Evolutionary conservation across 2,797 vertebrate genomes (phyloP).

Genomic region (Argyrosomus regius): DNA sequence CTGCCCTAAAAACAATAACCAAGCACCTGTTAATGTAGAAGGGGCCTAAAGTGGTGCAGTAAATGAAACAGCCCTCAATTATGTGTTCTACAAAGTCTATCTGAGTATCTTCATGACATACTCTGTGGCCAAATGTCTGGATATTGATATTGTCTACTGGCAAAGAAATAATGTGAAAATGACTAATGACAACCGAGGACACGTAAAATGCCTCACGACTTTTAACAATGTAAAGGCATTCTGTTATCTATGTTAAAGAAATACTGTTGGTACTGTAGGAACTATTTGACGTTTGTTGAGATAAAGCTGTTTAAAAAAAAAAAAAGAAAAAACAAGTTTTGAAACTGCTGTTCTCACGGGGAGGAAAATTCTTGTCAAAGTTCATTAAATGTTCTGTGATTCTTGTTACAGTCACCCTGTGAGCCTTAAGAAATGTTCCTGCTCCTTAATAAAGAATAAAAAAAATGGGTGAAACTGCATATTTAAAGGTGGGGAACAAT

Average conservation of each 20-base stretch:
- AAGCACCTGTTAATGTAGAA: conserved; percentile 67
- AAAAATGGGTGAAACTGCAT: conserved; percentile 52
- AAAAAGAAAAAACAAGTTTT: background rate
- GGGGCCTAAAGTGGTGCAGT: conserved; percentile 52
- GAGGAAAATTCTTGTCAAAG: conserved; percentile 42
- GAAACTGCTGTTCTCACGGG: conserved; percentile 42
- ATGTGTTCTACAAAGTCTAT: conserved; percentile 63
- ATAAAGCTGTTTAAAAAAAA: conserved; percentile 45
- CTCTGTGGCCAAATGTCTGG: conserved; percentile 71
- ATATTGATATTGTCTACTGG: conserved; percentile 68
- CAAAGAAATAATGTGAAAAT: conserved; percentile 67
- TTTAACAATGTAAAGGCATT: conserved; percentile 62
- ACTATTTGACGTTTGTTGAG: conserved; percentile 57
- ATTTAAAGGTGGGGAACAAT: conserved; percentile 53
- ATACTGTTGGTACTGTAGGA: conserved; percentile 64
- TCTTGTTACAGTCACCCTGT: conserved; percentile 77
- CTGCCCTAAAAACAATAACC: conserved; percentile 76
- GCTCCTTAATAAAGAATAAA: conserved; percentile 49
- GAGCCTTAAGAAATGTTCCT: conserved; percentile 72
- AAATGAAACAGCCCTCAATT: conserved; percentile 51
- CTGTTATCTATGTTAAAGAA: conserved; percentile 60
- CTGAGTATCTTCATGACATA: conserved; percentile 62
- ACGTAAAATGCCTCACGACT: conserved; percentile 52
- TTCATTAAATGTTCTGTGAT: conserved; percentile 73
- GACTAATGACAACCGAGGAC: conserved; percentile 51